Base-by-base conservation (phyloP, 1,140 invertebrate genomes). In the Atta texana region DNA sequence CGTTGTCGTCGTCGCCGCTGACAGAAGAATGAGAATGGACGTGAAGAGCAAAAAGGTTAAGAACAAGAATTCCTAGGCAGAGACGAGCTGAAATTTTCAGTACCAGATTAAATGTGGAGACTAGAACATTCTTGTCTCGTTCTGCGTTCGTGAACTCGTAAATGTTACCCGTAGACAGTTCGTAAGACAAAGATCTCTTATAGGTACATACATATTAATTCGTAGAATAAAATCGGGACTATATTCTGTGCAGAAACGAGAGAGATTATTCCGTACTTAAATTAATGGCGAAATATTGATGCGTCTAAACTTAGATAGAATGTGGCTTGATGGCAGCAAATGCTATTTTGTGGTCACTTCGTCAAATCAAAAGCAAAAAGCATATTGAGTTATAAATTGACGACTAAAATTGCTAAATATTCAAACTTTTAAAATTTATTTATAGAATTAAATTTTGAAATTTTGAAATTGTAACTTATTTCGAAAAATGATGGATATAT, bases 41-140 rank as follows among this genome's bases (percentile, higher is more conserved):
- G 68, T 49, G 57, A 28, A 80, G 34, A 78, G 31, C 61, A 55
- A 80, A 85, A 78, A 78, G 49, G 74, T 53, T 76, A 78, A 85
- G 75, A 80, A 34, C 21, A 31, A 80, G 84, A 85, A 76, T 80
- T 85, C 63, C 31, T 49, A 85, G 51, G 49, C 59, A 59, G 84
- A 80, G 61, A 85, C 59, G 49, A 55, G 61, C 49, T 85, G 49
- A 80, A 66, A 85, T 78, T 77, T 85, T 85, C 75, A 85, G 84
- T 80, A 66, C 16, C 51, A 80, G 72, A 78, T 78, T 85, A 85
- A 85, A 85, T 85, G 74, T 85, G 63, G 74, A 85, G 39, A 28
- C 68, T 82, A 61, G 59, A 84, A 84, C 69, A 84, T 84, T 75
- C 68, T 82, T 74, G 55, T 18, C n/a, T 72, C 24, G 61, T 78